Evolutionary conservation across 2,113 vertebrate species (phyloP).

Genomic region (Climacteris rufus): DNA sequence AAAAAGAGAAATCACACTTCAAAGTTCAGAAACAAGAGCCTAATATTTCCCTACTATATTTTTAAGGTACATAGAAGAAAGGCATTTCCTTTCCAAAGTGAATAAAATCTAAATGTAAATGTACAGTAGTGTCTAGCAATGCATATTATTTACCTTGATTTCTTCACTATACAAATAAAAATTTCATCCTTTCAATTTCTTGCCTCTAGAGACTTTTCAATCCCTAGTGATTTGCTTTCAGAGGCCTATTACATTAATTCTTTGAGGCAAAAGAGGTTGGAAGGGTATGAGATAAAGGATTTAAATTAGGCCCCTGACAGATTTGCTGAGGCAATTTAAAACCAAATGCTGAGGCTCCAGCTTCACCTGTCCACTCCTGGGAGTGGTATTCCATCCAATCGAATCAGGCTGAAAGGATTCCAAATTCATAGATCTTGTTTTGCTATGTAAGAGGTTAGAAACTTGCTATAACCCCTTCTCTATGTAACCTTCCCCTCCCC

Average conservation of each 20-base stretch:
- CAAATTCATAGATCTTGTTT: background rate
- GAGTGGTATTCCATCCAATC: background rate
- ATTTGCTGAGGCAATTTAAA: background rate
- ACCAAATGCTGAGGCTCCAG: background rate
- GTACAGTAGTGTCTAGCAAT: background rate
- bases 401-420: background rate
- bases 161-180: background rate
- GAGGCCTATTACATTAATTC: background rate
- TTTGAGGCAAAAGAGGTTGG: background rate
- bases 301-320: background rate
- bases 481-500: background rate
- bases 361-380: background rate
- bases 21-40: background rate
- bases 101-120: background rate
- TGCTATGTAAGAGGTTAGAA: background rate
- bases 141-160: background rate
- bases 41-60: background rate
- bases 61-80: background rate
- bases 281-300: background rate
- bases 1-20: background rate
- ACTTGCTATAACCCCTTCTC: background rate
- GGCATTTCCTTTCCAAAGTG: background rate
- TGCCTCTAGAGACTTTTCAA: background rate
- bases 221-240: background rate
- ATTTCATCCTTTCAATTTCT: background rate